These are phyloP conservation scores for Parazoanthus darwini DNA, from an alignment of 92 coral and sea anemone species.

Conservation along the genomic window DNA sequence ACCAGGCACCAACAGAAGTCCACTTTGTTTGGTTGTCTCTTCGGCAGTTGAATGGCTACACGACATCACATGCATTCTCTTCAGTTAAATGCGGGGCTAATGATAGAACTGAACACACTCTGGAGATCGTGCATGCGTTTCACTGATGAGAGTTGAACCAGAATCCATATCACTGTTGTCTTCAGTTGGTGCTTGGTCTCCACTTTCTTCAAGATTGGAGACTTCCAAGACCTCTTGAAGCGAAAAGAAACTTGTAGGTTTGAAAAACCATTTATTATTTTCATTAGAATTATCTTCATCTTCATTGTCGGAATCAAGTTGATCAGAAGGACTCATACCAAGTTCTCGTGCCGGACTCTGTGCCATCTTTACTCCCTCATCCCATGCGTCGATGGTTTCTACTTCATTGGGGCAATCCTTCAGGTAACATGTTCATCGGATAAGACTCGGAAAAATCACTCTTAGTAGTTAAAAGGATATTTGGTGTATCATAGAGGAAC, in stretches of 20 bases:
- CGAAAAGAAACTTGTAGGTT: slow-evolving; percentile 11
- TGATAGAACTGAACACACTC: slow-evolving; percentile 22
- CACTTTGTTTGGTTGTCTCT: slow-evolving; percentile 23
- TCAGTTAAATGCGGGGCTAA: slow-evolving; percentile 14
- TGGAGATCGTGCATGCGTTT: not conserved
- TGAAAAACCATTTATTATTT: slow-evolving; percentile 21
- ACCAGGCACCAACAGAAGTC: slow-evolving; percentile 1
- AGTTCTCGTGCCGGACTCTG: slow-evolving; percentile 38
- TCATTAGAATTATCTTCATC: not conserved
- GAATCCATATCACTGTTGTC: slow-evolving; percentile 18
- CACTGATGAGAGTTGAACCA: slow-evolving; percentile 1
- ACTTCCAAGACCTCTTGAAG: slow-evolving; percentile 32
- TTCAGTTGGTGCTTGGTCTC: slow-evolving; percentile 10
- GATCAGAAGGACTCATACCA: slow-evolving; percentile 25
- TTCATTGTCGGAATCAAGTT: slow-evolving; percentile 6
- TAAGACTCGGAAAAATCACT: no score
- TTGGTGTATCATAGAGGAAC: no score
- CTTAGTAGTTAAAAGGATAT: no score
- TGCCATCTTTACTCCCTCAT: slow-evolving; percentile 38
- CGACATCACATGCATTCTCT: not conserved
- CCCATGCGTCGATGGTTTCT: slow-evolving; percentile 30
- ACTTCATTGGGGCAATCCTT: slow-evolving; percentile 30
- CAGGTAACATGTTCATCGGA: slow-evolving; percentile 10
- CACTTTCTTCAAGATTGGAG: slow-evolving; percentile 14
- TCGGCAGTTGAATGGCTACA: slow-evolving; percentile 7